phyloP scores from a whole-genome alignment of 2,113 vertebrate genomes.

The Micromys minutus region DNA sequence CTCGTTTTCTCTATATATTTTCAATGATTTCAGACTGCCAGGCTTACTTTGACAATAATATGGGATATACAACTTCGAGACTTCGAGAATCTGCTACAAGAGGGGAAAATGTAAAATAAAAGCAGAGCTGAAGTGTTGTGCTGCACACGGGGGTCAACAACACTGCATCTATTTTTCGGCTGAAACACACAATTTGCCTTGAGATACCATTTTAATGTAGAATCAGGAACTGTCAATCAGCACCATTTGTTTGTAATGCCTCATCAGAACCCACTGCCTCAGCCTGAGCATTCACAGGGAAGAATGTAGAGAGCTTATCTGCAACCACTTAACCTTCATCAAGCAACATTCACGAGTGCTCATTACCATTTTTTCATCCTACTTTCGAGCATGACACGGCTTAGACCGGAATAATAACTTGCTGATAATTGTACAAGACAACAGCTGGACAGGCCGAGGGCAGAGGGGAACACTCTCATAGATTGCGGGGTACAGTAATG shows the following conservation, averaged over 20 bases:
- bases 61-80: neutral
- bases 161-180: conserved; percentile 43
- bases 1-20: neutral
- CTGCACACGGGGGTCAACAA: conserved; percentile 51
- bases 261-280: conserved; percentile 81
- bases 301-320: conserved; percentile 81
- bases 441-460: conserved; percentile 86
- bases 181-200: conserved; percentile 72
- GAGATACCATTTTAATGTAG: conserved; percentile 75
- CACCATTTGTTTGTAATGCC: conserved; percentile 79
- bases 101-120: conserved; percentile 38
- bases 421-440: conserved; percentile 87
- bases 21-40: neutral
- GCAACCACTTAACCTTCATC: conserved; percentile 87
- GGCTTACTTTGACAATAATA: conserved; percentile 56
- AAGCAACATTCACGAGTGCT: conserved; percentile 82
- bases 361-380: conserved; percentile 85
- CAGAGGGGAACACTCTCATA: conserved; percentile 84
- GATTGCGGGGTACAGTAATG: conserved; percentile 81
- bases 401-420: conserved; percentile 84
- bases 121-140: neutral
- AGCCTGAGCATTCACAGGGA: conserved; percentile 71
- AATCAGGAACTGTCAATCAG: conserved; percentile 83
- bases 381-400: conserved; percentile 84
- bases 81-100: conserved; percentile 53